phyloP scores from a whole-genome alignment of 2,797 vertebrate species.

The Trichosurus vulpecula region DNA sequence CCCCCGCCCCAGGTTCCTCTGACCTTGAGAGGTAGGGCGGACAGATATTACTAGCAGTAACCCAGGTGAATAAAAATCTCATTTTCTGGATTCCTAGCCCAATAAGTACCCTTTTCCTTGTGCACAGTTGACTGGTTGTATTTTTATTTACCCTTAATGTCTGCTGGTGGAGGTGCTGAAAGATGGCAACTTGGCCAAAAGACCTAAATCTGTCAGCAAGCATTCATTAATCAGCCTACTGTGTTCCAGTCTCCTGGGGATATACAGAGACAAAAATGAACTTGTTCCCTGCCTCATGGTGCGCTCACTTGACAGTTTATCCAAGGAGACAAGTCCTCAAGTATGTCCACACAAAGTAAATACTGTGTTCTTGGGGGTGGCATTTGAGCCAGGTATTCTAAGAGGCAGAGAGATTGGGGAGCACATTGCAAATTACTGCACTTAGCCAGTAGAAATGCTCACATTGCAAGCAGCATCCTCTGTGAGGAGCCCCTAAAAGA shows the following conservation, averaged over 20 bases:
- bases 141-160: slow-evolving; percentile 14
- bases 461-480: background rate
- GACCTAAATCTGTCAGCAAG: slow-evolving; percentile 1
- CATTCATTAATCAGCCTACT: background rate
- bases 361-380: background rate
- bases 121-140: slow-evolving; percentile 18
- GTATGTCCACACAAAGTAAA: background rate
- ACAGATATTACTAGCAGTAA: background rate
- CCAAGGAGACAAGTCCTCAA: background rate
- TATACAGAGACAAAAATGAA: background rate
- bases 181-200: slow-evolving; percentile 17
- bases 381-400: background rate
- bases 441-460: background rate
- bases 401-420: too few species aligned
- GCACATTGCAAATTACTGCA: background rate
- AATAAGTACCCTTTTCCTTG: background rate
- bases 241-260: background rate
- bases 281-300: background rate
- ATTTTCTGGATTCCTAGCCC: background rate
- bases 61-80: background rate
- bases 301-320: background rate
- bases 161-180: slow-evolving; percentile 18
- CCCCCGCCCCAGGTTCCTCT: background rate
- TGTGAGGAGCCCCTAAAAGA: background rate
- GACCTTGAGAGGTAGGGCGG: background rate